Base-by-base conservation (phyloP, 2,888 invertebrate species). In the Drosophila lutescens region DNA sequence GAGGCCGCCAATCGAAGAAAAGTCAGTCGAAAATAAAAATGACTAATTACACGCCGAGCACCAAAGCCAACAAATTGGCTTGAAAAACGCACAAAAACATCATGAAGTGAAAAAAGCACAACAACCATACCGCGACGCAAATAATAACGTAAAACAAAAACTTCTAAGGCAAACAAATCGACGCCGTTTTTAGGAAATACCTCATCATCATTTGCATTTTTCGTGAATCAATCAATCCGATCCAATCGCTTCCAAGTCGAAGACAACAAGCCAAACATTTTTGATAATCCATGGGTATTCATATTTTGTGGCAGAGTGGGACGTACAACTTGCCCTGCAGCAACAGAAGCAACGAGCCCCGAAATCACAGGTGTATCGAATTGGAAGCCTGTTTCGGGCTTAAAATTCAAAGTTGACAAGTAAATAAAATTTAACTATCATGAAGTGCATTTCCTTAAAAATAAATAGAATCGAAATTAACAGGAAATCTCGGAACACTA, bases 201-300 rank as follows among this genome's bases (percentile, higher is more conserved):
- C 69, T 66, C 72, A 72, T 72, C 67, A 72, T 82, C 59, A 79
- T 69, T 68, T 85, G 85, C 85, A 85, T 85, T 85, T 87, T 87
- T 87, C 69, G 57, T 80, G 60, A 85, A 85, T 87, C 87, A 85
- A 85, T 85, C 85, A 85, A 85, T 59, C 61, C 85, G 87, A 85
- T 56, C 61, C 68, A 62, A 61, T 81, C 77, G 58, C 51, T 60
- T 60, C 59, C 72, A 73, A 60, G 23, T 44, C 59, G 47, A 68
- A 70, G 49, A 74, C 65, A 76, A 49, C 71, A 40, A 68, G 38
- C 63, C 58, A 58, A 70, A 46, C 61, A 69, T 67, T 74, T 77
- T 68, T 59, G 40, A 70, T 63, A 56, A 56, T 70, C 70, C 55
- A 56, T 34, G 50, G 55, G 34, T 70, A 54, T 53, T 46, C 38